A percentile compares a stretch with the other conserved stretches of the same genome.
Evolutionary conservation across 1,140 invertebrate species (phyloP).

Genomic region (Bradysia coprophila): DNA sequence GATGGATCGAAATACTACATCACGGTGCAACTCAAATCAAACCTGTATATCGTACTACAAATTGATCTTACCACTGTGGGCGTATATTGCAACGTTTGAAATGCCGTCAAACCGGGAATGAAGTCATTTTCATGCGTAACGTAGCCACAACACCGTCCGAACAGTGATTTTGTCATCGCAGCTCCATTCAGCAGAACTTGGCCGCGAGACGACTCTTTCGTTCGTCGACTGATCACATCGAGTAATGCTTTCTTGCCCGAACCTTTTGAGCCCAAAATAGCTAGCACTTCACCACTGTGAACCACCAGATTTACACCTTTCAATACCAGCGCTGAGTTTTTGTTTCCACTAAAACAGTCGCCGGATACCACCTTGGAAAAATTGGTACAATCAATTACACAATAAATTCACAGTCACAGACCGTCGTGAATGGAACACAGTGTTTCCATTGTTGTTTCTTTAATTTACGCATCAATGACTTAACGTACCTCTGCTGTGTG

Average conservation of each 20-base stretch:
- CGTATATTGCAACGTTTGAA: conserved; percentile 66
- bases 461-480: no score
- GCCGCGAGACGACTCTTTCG: conserved; percentile 51
- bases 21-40: no score
- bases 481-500: conserved; percentile 72
- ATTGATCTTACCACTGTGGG: conserved; percentile 42
- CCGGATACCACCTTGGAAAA: conserved; percentile 51
- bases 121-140: conserved; percentile 68
- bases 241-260: conserved; percentile 69
- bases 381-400: conserved; percentile 2
- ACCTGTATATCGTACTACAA: conserved; percentile 1
- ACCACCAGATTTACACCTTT: conserved; percentile 82
- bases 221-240: conserved; percentile 72
- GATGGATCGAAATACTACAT: no score
- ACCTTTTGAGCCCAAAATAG: conserved; percentile 83
- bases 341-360: conserved; percentile 57
- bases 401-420: not conserved
- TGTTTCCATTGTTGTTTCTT: no score
- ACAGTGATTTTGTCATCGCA: conserved; percentile 57
- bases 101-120: conserved; percentile 64
- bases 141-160: conserved; percentile 67
- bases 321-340: conserved; percentile 65
- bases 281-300: conserved; percentile 78
- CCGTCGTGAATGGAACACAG: no score
- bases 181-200: conserved; percentile 73